These are phyloP conservation scores for Calephelis perditalis DNA, from an alignment of 2,888 invertebrate genomes.

Conservation along the genomic window DNA sequence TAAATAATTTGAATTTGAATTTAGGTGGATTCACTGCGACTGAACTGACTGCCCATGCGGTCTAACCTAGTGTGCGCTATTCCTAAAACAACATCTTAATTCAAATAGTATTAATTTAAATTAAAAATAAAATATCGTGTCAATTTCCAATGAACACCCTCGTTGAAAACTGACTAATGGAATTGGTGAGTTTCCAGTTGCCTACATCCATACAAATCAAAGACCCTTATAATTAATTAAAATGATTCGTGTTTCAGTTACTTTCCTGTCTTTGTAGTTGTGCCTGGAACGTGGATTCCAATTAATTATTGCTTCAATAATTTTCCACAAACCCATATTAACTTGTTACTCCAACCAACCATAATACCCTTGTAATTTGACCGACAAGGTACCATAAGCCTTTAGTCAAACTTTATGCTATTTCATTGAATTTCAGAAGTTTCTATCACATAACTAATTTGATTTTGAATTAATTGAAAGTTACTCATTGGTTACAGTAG, in stretches of 20 bases:
- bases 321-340: slow-evolving; percentile 9
- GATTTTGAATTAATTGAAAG: not conserved
- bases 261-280: slow-evolving; percentile 3
- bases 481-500: not conserved
- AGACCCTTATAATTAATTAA: slow-evolving; percentile 4
- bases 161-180: no score
- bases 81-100: no score
- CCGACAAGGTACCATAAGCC: not conserved
- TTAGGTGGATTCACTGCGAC: no score
- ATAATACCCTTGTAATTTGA: slow-evolving; percentile 12
- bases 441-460: not conserved
- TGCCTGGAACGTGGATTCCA: not conserved
- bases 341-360: slow-evolving; percentile 10
- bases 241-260: not conserved
- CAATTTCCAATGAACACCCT: no score
- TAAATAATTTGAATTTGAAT: no score
- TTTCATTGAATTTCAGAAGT: slow-evolving; percentile 8
- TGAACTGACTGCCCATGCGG: no score
- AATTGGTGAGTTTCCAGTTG: no score
- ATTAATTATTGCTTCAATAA: slow-evolving; percentile 11
- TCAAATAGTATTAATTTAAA: no score
- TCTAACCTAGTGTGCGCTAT: no score
- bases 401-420: not conserved
- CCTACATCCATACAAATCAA: no score
- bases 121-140: no score